phyloP scores from a whole-genome alignment of 2,888 invertebrate genomes.

The Phyllotreta cruciferae region DNA sequence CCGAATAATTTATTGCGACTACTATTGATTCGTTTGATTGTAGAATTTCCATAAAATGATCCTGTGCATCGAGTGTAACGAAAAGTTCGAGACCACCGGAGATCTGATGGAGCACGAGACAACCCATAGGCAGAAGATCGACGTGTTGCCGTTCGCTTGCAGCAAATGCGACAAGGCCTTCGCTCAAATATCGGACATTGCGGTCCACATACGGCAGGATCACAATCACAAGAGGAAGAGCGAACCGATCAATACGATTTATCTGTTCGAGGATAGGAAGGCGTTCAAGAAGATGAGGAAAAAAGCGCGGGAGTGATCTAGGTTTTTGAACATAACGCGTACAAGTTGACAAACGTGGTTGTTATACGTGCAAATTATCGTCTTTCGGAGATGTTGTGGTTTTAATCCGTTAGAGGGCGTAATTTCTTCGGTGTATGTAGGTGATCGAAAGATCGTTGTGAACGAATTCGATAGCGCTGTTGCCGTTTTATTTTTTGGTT shows the following conservation, averaged over 20 bases:
- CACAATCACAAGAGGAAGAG: constrained; percentile 43
- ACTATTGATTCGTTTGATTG: constrained; percentile 3
- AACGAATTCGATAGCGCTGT: too few species aligned
- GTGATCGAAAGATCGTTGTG: too few species aligned
- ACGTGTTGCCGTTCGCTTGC: constrained; percentile 52
- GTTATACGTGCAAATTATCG: too few species aligned
- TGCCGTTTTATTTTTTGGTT: too few species aligned
- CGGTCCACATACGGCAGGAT: constrained; percentile 48
- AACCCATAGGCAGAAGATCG: constrained; percentile 45
- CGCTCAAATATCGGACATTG: constrained; percentile 51
- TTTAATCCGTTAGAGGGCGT: too few species aligned
- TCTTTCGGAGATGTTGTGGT: too few species aligned
- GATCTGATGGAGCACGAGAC: constrained; percentile 43
- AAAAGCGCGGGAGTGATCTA: background rate
- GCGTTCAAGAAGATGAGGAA: background rate
- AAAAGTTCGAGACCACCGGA: constrained; percentile 17
- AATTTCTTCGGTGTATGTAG: too few species aligned
- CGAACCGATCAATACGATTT: background rate
- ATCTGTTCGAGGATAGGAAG: background rate
- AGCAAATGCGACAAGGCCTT: constrained; percentile 55
- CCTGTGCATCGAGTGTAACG: constrained; percentile 39
- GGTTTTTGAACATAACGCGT: too few species aligned
- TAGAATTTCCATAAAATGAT: constrained; percentile 42
- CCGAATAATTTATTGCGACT: too few species aligned
- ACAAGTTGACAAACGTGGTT: too few species aligned